Evolutionary conservation across 2,888 invertebrate genomes (phyloP), one percentile per base, ranked within the genome.

Genomic region (Adela reaumurella): DNA sequence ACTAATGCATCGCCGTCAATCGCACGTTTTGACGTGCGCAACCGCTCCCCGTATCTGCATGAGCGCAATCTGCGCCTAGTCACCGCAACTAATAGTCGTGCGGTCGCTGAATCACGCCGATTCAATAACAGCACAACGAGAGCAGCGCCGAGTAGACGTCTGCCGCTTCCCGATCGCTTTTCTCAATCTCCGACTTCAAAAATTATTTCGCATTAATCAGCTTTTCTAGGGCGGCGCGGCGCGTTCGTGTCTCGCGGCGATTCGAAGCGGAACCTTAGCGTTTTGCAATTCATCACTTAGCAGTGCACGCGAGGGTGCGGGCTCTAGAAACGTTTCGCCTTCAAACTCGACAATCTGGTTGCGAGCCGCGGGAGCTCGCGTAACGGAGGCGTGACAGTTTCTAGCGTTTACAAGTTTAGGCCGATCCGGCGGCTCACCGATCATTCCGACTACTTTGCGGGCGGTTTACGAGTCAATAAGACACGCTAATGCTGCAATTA

Each of bases 1-100:
- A 64, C 67, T 76, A 74, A 74, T 74, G 73, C 74, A 74, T 70
- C 59, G 74, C 71, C 70, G 74, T 73, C 76, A 73, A 74, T 76
- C 68, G 69, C 63, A 62, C 67, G 65, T 69, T 72, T 71, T 73
- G 74, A 74, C 70, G 68, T 64, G 61, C 63, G 61, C 66, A 71
- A 71, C 71, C 70, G 68, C 67, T 70, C 63, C 63, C 64, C 64
- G 62, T 62, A 67, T 67, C 65, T 63, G 55, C 55, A 54, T 57
- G 59, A 57, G 57, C 59, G 60, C 59, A 61, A 64, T 54, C 56
- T 59, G 60, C 60, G 65, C 65, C 64, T 68, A 69, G 65, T 70
- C 70, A 72, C 65, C 61, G 59, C 52, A 53, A 54, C 61, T 64
- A 66, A 65, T 65, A 67, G 62, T 65, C 35, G 35, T 14, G 11